Evolutionary conservation across 2,888 invertebrate species (phyloP).

Genomic region (Metallyticus violacea): DNA sequence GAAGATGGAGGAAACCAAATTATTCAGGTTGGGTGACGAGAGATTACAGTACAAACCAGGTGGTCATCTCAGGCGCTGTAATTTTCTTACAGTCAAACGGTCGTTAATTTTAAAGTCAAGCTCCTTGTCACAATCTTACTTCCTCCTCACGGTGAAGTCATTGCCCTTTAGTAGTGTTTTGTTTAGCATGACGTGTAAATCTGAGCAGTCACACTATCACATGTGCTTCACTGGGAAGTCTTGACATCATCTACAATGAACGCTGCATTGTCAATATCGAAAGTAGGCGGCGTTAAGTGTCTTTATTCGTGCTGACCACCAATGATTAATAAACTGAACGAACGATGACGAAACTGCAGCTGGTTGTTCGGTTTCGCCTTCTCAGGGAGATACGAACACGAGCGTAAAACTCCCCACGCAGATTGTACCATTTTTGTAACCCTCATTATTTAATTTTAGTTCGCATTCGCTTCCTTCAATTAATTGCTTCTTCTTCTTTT

Average conservation of each 20-base stretch:
- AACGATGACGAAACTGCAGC: too few species aligned
- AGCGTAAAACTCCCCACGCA: too few species aligned
- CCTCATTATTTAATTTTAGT: too few species aligned
- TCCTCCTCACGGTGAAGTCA: neutral
- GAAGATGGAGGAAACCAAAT: neutral
- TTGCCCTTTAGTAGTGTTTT: neutral
- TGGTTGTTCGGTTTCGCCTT: too few species aligned
- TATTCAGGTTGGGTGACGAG: neutral
- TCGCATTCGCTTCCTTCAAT: too few species aligned
- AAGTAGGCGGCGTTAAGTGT: too few species aligned
- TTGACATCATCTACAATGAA: neutral
- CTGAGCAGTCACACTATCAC: neutral
- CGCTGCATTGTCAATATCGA: too few species aligned
- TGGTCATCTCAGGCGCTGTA: neutral
- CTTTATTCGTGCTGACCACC: too few species aligned
- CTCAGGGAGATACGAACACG: too few species aligned
- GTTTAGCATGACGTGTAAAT: neutral
- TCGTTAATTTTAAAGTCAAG: neutral
- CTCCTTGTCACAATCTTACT: neutral
- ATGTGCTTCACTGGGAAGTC: neutral
- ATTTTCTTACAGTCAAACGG: neutral
- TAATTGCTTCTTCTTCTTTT: too few species aligned
- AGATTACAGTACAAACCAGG: neutral
- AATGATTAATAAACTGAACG: too few species aligned
- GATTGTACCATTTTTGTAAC: too few species aligned